These are phyloP conservation scores for Thunnus maccoyii DNA, from an alignment of 2,113 vertebrate genomes.

Conservation along the genomic window DNA sequence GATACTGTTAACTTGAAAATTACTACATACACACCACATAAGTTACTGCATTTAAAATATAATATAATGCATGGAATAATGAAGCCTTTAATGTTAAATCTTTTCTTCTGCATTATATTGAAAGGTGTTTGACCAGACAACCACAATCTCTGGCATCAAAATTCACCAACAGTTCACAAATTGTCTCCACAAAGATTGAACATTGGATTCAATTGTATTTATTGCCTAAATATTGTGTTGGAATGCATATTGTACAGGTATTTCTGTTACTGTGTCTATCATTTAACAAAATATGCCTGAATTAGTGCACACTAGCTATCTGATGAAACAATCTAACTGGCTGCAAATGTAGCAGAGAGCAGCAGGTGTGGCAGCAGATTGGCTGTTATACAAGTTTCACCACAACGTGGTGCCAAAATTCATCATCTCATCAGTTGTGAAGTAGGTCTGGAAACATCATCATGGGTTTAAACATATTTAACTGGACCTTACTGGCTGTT, in stretches of 20 bases:
- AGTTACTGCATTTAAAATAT: neutral
- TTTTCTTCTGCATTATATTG: neutral
- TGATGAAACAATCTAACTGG: neutral
- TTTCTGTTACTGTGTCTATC: neutral
- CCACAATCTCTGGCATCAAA: no score
- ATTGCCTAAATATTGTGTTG: neutral
- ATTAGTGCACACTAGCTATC: neutral
- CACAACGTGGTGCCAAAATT: constrained; percentile 48
- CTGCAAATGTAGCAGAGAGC: neutral
- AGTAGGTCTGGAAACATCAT: constrained; percentile 10
- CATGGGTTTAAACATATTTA: constrained; percentile 10
- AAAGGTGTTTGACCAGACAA: neutral
- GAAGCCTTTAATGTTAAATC: neutral
- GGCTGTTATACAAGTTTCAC: constrained; percentile 24
- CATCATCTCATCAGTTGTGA: constrained; percentile 5
- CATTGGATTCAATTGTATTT: neutral
- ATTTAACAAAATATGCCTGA: neutral
- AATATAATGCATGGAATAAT: neutral
- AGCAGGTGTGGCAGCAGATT: neutral
- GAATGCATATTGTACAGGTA: neutral
- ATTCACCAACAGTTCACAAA: neutral
- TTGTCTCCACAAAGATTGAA: neutral
- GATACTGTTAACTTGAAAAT: neutral
- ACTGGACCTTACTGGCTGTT: neutral
- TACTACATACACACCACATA: neutral